These are phyloP conservation scores for Melanotaenia parkinsoni DNA, from an alignment of 2,797 vertebrate genomes.

Conservation along the genomic window DNA sequence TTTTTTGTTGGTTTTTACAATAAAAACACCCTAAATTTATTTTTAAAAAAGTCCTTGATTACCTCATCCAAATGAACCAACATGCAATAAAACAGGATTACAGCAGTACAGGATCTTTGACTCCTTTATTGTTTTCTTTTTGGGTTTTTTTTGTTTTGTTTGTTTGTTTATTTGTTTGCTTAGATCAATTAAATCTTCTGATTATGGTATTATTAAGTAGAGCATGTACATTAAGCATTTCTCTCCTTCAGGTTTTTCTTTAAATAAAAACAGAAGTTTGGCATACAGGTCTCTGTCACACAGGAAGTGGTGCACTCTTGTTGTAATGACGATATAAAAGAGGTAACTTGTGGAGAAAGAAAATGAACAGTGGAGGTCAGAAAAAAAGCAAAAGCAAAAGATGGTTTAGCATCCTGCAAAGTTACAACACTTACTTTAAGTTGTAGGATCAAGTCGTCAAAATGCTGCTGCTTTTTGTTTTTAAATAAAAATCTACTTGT, in stretches of 20 bases:
- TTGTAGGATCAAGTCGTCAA: background rate
- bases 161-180: too few relatives aligned
- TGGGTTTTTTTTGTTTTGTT: too few relatives aligned
- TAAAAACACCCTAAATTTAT: background rate
- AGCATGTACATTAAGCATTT: too few relatives aligned
- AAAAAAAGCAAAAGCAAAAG: background rate
- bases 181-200: too few relatives aligned
- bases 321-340: too few relatives aligned
- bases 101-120: background rate
- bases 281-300: too few relatives aligned
- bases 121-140: too few relatives aligned
- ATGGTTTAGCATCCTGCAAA: background rate
- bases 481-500: background rate
- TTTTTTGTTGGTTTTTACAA: background rate
- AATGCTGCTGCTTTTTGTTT: conserved; percentile 9
- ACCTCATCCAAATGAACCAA: background rate
- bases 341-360: background rate
- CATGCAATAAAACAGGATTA: background rate
- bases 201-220: too few relatives aligned
- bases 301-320: background rate
- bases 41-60: background rate
- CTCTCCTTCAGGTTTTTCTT: too few relatives aligned
- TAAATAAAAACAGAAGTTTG: too few relatives aligned
- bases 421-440: background rate
- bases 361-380: too few relatives aligned